These are phyloP conservation scores for Leucoptera coffeella DNA, from an alignment of 2,888 invertebrate species.

Conservation along the genomic window DNA sequence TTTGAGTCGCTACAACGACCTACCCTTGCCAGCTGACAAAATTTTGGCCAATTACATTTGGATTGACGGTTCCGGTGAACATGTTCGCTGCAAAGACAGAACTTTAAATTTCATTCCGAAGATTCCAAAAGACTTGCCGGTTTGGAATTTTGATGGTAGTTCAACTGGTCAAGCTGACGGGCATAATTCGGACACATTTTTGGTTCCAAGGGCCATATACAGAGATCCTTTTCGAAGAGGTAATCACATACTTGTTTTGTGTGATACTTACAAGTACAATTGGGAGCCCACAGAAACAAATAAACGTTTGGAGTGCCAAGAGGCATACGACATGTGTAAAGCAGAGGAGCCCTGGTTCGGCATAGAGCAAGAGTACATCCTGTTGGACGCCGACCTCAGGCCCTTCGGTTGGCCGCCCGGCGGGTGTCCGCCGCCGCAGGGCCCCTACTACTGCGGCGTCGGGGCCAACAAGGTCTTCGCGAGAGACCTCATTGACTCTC, in stretches of 20 bases:
- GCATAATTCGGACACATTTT: constrained; percentile 84
- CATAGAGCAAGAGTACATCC: constrained; percentile 87
- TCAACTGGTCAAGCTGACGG: constrained; percentile 77
- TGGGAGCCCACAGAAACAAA: constrained; percentile 69
- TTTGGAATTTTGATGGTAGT: constrained; percentile 91
- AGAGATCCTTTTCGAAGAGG: constrained; percentile 86
- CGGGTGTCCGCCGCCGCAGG: constrained; percentile 81
- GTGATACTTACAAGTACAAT: constrained; percentile 72
- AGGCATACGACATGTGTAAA: constrained; percentile 62
- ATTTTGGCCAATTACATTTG: constrained; percentile 67
- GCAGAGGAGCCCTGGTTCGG: constrained; percentile 83
- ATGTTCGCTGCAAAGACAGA: constrained; percentile 62
- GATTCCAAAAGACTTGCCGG: constrained; percentile 51
- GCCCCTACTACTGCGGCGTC: constrained; percentile 85
- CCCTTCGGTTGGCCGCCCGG: constrained; percentile 92
- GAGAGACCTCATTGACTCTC: constrained; percentile 87
- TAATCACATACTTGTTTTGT: constrained; percentile 80
- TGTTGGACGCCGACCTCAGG: constrained; percentile 81
- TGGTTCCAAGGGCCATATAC: constrained; percentile 82
- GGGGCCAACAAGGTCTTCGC: constrained; percentile 91
- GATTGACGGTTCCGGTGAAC: constrained; percentile 74
- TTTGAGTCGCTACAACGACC: constrained; percentile 45
- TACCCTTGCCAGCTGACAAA: constrained; percentile 54
- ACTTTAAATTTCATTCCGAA: constrained; percentile 60
- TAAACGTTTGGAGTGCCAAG: constrained; percentile 62